phyloP scores from a whole-genome alignment of 2,113 vertebrate species.

The Channa argus region DNA sequence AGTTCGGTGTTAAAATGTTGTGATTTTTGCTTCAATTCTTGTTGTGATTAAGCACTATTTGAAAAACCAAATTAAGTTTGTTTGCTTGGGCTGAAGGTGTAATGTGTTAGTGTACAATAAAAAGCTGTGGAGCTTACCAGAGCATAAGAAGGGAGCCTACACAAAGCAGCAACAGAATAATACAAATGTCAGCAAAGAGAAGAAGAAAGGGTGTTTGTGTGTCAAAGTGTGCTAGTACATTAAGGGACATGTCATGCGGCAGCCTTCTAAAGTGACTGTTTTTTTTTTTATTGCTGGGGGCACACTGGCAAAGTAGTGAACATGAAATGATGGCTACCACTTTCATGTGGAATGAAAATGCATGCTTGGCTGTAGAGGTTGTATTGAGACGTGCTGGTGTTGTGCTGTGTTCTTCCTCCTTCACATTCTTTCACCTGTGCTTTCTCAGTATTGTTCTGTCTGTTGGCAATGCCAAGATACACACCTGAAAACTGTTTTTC shows the following conservation, averaged over 20 bases:
- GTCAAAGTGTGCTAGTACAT: background rate
- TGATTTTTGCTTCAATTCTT: no score
- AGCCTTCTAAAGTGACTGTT: slow-evolving; percentile 35
- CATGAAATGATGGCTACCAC: slow-evolving; percentile 52
- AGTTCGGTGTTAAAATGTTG: no score
- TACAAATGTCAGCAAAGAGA: background rate
- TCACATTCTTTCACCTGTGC: slow-evolving; percentile 1
- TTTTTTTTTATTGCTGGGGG: slow-evolving; percentile 35
- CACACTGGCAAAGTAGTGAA: slow-evolving; percentile 46
- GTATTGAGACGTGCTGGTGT: background rate
- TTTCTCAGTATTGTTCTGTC: background rate
- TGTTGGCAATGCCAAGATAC: slow-evolving; percentile 11
- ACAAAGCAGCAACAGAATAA: background rate
- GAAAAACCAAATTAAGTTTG: no score
- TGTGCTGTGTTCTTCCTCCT: slow-evolving; percentile 15
- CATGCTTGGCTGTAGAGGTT: background rate
- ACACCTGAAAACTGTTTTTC: slow-evolving; percentile 5
- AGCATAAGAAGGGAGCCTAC: background rate
- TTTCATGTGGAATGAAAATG: background rate
- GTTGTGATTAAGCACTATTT: no score
- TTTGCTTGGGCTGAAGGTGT: no score
- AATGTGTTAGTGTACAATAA: no score
- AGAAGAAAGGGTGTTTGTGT: background rate
- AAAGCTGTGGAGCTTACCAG: no score
- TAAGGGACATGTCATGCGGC: background rate